Base-by-base conservation (phyloP, 2,113 vertebrate species). In the Scartelaos histophorus region DNA sequence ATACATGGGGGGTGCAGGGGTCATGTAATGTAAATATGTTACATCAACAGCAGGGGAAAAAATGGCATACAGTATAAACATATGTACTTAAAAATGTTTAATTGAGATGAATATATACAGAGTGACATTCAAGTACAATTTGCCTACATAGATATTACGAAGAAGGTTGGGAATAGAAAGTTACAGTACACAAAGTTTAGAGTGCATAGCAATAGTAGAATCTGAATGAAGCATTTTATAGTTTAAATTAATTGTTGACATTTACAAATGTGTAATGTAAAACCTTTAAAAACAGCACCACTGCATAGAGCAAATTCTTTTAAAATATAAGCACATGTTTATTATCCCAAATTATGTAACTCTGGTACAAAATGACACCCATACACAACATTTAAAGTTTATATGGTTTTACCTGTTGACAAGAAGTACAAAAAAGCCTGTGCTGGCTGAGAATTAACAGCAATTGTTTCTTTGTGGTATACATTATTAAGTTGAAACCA, bases 171-270 rank as follows among this genome's bases (percentile, higher is more conserved):
- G 81, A 79, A 89, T 87, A 91, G 77, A 90, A 89, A 81, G 83
- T 71, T 89, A 87, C 77, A 91, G 88, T 90, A 90, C 82, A 88
- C 79, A 86, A 81, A 87, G 71, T 67, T 84, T 45, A 79, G 87
- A 85, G 82, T 93, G 91, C 91, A 92, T 92, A 93, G 87, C 82
- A 83, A 82, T 68, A 76, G 64, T 46, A 16, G 82, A 86, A 84
- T 79, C 80, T 73, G 74, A 35, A 61, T 76, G 62, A 53, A 82
- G 29, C 60, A 13, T 75, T 76, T 81, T 70, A 54, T n/a, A 54
- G 9, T 21, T 78, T 72, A 74, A 90, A 70, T 43, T 75, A 83
- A 67, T 74, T 53, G 25, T 74, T 47, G 51, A 71, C 57, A 25
- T 67, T 25, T 70, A 66, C 54, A 68, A 83, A 79, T 38, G 74